Conservation (phyloP, 2,113 vertebrate species). For the Colaptes auratus region DNA sequence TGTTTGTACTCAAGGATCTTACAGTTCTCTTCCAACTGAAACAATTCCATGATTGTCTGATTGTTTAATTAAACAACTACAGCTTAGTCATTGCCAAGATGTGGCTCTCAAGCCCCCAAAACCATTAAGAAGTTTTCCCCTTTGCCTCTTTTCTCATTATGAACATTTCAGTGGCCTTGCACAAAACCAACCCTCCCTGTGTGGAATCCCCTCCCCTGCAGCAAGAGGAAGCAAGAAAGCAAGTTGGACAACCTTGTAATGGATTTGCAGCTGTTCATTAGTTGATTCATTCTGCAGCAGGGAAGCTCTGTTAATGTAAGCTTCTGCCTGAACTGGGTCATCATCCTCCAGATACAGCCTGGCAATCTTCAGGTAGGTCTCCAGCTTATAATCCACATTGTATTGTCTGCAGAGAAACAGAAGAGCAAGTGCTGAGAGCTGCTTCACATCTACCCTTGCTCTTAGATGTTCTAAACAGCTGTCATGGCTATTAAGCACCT, state of each 20-base stretch:
- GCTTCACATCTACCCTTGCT: background rate
- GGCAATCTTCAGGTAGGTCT: conserved; percentile 98
- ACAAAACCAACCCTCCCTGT: background rate
- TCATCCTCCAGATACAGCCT: conserved; percentile 96
- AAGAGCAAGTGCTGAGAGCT: background rate
- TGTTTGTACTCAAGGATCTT: no score
- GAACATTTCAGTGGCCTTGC: background rate
- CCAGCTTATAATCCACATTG: conserved; percentile 97
- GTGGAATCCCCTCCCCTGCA: background rate
- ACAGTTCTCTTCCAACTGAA: no score
- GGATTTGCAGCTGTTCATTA: conserved; percentile 97
- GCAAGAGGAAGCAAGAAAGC: background rate
- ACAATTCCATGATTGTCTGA: no score
- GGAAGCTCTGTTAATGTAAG: conserved; percentile 97
- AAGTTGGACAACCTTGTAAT: conserved; percentile 88
- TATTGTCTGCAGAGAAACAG: conserved; percentile 85
- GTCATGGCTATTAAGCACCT: background rate
- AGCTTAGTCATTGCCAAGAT: background rate
- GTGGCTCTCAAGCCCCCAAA: background rate
- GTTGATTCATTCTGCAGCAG: conserved; percentile 98
- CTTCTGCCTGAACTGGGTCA: conserved; percentile 96
- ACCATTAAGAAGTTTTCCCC: background rate
- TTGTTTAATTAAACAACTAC: no score
- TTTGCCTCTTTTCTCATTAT: background rate
- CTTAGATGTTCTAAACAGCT: background rate